Evolutionary conservation across 1,140 invertebrate species (phyloP).

Genomic region (Thaumatotibia leucotreta): DNA sequence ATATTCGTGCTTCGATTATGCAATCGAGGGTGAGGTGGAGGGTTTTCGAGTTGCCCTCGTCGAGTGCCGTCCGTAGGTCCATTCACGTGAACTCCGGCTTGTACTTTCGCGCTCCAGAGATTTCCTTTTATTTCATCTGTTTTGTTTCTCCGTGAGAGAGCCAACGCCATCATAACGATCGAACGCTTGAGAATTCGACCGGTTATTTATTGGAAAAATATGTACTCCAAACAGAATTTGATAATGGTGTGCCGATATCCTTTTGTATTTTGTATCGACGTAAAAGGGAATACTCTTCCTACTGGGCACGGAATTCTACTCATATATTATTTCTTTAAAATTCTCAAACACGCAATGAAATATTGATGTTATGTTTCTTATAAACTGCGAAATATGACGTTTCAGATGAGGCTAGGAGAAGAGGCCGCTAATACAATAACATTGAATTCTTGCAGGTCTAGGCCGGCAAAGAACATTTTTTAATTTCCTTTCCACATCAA

Average conservation of each 20-base stretch:
- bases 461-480: too few species aligned
- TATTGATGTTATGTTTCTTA: too few species aligned
- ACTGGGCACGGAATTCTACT: too few species aligned
- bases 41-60: not conserved
- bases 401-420: too few species aligned
- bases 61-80: conserved; percentile 8
- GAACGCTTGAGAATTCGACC: conserved; percentile 39
- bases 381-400: too few species aligned
- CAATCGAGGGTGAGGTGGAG: conserved; percentile 4
- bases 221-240: not conserved
- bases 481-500: too few species aligned
- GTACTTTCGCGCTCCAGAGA: conserved; percentile 40
- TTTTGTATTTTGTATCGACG: not conserved
- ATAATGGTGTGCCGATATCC: not conserved
- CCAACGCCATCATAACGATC: conserved; percentile 41
- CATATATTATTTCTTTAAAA: too few species aligned
- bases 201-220: conserved; percentile 39
- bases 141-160: conserved; percentile 39
- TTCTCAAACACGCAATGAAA: too few species aligned
- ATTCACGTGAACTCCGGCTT: conserved; percentile 32
- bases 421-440: too few species aligned
- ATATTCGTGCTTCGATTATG: conserved; percentile 9
- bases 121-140: conserved; percentile 44
- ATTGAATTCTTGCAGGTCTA: too few species aligned
- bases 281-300: not conserved